phyloP scores from a whole-genome alignment of 2,797 vertebrate genomes.

The Premnoplex brunnescens region DNA sequence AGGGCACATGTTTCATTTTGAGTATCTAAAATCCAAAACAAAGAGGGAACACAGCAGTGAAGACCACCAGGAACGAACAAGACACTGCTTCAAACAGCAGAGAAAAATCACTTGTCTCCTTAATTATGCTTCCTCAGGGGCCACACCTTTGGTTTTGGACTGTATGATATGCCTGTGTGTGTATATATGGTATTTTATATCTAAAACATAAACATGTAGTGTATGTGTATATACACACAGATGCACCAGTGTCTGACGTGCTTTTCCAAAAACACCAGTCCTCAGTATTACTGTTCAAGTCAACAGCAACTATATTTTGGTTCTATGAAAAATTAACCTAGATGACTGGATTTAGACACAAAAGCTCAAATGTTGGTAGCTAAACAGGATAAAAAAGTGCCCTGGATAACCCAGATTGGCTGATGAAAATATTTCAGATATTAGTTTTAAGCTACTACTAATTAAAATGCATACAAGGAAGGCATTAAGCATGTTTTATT shows the following conservation, averaged over 20 bases:
- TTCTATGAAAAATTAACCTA: neutral
- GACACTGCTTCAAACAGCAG: neutral
- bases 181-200: too few relatives aligned
- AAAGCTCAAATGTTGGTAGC: neutral
- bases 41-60: neutral
- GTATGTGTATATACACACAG: accelerated
- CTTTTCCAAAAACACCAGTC: neutral
- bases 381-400: neutral
- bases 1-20: accelerated
- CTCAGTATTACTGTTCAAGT: neutral
- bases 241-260: neutral
- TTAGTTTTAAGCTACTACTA: neutral
- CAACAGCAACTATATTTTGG: neutral
- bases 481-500: neutral
- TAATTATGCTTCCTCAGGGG: neutral
- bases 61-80: neutral
- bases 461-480: neutral
- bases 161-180: neutral
- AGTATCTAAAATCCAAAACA: neutral
- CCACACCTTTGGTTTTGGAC: neutral
- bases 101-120: neutral
- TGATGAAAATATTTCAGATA: neutral
- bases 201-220: neutral
- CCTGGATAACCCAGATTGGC: neutral
- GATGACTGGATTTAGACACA: neutral